Evolutionary conservation across 2,888 invertebrate genomes (phyloP), one percentile per base, ranked within the genome.

Genomic region (Lamellibrachia satsuma): DNA sequence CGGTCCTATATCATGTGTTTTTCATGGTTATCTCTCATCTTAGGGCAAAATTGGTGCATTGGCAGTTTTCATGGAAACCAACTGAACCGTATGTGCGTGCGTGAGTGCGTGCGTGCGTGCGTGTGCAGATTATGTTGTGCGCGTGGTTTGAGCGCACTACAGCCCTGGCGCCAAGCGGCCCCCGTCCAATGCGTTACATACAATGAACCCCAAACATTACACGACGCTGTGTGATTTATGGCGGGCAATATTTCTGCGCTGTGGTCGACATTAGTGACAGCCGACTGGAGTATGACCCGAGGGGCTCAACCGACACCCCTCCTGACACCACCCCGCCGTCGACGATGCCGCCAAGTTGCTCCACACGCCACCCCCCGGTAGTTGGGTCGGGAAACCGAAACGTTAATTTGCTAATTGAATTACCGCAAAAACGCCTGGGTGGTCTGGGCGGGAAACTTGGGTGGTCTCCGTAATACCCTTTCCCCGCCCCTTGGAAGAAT

Each of bases 401-500:
- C 75, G 75, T 75, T 75, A 75, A 75, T 75, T 75, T 75, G 75
- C n/a, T 75, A 75, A 75, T 75, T 75, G 75, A 75, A 75, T 75
- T 75, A 75, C 22, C 75, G n/a, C 75, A 75, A 75, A 39, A 75
- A n/a, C n/a, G 75, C 75, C 75, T 75, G 75, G 75, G 75, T 75
- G 75, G 75, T 75, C 75, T 4, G 75, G 22, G 75, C 75, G 75
- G 75, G 75, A 75, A 75, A 75, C 75, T 75, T 75, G 75, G 75
- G 75, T 75, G 75, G 75, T 75, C 75, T 6, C 15, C 15, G 75
- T n/a, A 75, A n/a, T 75, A 75, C 22, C 75, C 75, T 22, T 22
- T n/a, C 75, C 75, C 75, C 75, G 22, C 75, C 15, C 75, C 15
- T 11, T 75, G 75, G 15, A 75, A 75, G 15, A 75, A 75, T 75